Base-by-base conservation (phyloP, 2,113 vertebrate genomes). In the Glaucidium brasilianum region DNA sequence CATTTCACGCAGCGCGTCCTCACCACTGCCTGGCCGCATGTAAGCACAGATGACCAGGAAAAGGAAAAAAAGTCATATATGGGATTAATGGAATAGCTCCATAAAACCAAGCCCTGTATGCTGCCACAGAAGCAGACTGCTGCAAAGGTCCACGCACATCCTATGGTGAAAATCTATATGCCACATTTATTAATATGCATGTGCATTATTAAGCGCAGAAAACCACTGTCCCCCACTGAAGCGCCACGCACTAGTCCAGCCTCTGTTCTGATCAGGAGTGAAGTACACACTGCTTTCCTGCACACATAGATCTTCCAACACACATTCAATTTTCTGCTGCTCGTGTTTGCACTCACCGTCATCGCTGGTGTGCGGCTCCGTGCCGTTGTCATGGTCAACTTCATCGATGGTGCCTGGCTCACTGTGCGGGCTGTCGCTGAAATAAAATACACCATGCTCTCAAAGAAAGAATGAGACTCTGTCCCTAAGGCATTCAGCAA, bases 321-420 rank as follows among this genome's bases (percentile, higher is more conserved):
- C 23, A 5, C 41, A 1, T 23, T 63, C 50, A 2, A 4, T 15
- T 23, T 21, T 32, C 67, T 16, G 63, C 66, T 15, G 47, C 67
- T 20, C 62, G 0, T 7, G 15, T 4, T 49, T 23, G 22, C 5
- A 96, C 98, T 98, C 96, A 99, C 99, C 99, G 68, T 99, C 99
- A 16, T 99, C 99, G 5, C 99, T 99, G 69, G 99, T 99, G 97
- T 99, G 99, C 1, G 99, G 99, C 96, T 99, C 99, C 0, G 99
- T 99, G 89, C 99, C 99, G 17, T 99, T 99, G 98, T 99, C 99
- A 6, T 99, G 99, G 93, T 99, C 99, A 27, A 91, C 98, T 43
- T 99, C 99, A 20, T 99, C 99, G 10, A 99, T 99, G 89, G 99
- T 99, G 85, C 99, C 99, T 7, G 99, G 99, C 97, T 99, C 99